phyloP scores from a whole-genome alignment of 2,797 vertebrate genomes.

The Apodemus agrarius region DNA sequence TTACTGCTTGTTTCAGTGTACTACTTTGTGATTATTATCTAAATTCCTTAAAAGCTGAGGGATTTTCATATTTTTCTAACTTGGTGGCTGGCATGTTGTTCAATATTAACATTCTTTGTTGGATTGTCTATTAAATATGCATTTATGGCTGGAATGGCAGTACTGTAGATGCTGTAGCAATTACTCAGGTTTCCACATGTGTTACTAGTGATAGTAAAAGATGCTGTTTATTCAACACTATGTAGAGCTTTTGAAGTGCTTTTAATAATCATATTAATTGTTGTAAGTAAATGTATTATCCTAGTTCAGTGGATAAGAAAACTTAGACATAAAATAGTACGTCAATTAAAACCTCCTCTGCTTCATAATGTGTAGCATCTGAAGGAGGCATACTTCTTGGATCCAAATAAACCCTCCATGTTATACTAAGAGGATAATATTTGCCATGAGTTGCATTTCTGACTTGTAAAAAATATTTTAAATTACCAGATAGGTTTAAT shows the following conservation, averaged over 20 bases:
- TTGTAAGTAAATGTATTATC: neutral
- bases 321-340: neutral
- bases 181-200: neutral
- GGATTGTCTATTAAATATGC: neutral
- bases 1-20: neutral
- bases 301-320: conserved; percentile 25
- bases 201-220: neutral
- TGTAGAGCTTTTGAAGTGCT: neutral
- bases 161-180: neutral
- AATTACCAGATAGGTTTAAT: neutral
- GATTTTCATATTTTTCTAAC: neutral
- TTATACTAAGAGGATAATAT: neutral
- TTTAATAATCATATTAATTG: neutral
- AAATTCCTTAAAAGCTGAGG: neutral
- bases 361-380: neutral
- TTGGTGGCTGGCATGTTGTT: neutral
- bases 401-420: neutral
- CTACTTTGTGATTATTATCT: conserved; percentile 1
- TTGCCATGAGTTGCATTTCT: neutral
- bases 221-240: neutral
- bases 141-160: neutral
- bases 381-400: neutral
- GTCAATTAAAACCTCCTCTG: neutral
- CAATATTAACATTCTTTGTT: neutral
- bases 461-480: conserved; percentile 5